Evolutionary conservation across 2,888 invertebrate genomes (phyloP), one percentile per base, ranked within the genome.

Genomic region (Oeneis ivallda): DNA sequence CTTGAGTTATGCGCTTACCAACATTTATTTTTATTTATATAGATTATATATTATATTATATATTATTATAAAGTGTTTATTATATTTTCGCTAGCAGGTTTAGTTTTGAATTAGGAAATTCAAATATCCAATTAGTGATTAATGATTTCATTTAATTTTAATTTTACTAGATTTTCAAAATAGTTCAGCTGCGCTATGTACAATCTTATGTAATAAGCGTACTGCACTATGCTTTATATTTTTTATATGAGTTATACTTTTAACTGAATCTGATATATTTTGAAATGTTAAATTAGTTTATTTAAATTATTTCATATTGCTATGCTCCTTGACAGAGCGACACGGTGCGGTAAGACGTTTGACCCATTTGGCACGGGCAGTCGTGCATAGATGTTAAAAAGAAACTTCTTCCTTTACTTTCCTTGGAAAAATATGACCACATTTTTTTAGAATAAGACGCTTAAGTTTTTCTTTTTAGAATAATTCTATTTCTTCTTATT

Each of bases 361-460:
- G 87, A 87, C 89, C 89, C 76, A 89, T 79, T 89, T 89, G 89
- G 89, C 89, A 87, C 79, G n/a, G n/a, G n/a, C n/a, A n/a, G n/a
- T n/a, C n/a, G 69, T 69, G 70, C 72, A 72, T 76, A 74, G 72
- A 76, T 79, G 80, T 85, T 82, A 78, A 74, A 76, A 82, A 74
- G 74, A 76, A 77, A 73, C 76, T 74, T 26, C 77, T 81, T 83
- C 79, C 80, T 82, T 79, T 74, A 77, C 74, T 70, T 75, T 70
- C 69, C 66, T 68, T 68, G 65, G 57, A 67, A 65, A 53, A 62
- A 59, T 65, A 65, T 32, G 53, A 54, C 39, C 47, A 63, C 53
- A 19, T 49, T 49, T 66, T n/a, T 60, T 49, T 49, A 49, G 34
- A 17, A 49, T 49, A 10, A 6, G 39, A 26, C 26, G 19, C 10